phyloP scores from a whole-genome alignment of 2,113 vertebrate genomes.

The Colistium nudipinnis region DNA sequence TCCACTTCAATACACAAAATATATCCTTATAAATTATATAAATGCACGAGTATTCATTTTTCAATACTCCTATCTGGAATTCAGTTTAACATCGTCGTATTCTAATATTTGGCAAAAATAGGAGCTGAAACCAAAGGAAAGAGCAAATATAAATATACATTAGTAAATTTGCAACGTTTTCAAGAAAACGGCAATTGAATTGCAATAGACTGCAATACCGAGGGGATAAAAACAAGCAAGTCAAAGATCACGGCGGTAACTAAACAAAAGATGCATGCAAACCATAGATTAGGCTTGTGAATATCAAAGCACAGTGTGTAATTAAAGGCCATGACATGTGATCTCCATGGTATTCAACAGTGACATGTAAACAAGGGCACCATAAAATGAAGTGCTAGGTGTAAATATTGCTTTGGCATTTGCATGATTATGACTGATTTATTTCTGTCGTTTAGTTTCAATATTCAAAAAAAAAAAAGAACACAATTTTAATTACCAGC shows the following conservation, averaged over 20 bases:
- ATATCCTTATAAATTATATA: constrained; percentile 86
- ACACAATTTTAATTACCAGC: constrained; percentile 3
- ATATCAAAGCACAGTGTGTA: constrained; percentile 74
- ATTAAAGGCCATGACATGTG: constrained; percentile 73
- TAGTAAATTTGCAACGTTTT: constrained; percentile 66
- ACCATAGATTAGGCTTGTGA: constrained; percentile 69
- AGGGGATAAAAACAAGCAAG: constrained; percentile 61
- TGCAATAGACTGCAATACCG: constrained; percentile 46
- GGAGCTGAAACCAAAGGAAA: constrained; percentile 59
- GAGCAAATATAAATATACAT: constrained; percentile 65
- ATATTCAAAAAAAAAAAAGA: constrained; percentile 3
- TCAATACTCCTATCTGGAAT: constrained; percentile 68
- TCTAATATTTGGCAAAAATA: constrained; percentile 78
- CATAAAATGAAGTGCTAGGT: constrained; percentile 45
- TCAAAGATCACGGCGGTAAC: constrained; percentile 54
- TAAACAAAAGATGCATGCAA: constrained; percentile 72
- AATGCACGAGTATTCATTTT: constrained; percentile 75
- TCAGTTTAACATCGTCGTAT: constrained; percentile 66
- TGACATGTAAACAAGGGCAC: constrained; percentile 64
- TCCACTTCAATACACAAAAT: constrained; percentile 85
- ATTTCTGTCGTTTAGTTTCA: constrained; percentile 2
- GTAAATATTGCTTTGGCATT: constrained; percentile 66
- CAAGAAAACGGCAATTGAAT: constrained; percentile 58
- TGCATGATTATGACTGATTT: constrained; percentile 32
- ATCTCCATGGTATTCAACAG: constrained; percentile 79